Evolutionary conservation across 64 coral and sea anemone genomes (phyloP).

Genomic region (Anthopleura sola): DNA sequence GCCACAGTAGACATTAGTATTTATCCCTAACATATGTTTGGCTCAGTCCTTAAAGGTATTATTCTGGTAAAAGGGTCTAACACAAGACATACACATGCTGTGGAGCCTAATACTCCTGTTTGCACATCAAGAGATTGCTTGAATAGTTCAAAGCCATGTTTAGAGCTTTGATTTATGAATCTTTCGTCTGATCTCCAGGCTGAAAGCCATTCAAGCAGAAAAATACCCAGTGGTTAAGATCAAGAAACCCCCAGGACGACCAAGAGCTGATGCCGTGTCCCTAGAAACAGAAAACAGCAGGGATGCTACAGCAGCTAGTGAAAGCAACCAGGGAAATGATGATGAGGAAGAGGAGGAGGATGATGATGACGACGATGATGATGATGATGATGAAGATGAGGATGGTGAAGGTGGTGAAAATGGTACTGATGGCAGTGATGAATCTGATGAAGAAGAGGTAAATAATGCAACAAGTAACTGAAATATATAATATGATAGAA

Average conservation of each 20-base stretch:
- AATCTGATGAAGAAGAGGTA: slow-evolving; percentile 91
- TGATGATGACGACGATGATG: slow-evolving; percentile 94
- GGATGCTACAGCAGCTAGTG: slow-evolving; percentile 49
- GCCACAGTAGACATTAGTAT: no score
- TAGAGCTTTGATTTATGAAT: neutral
- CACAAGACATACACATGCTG: no score
- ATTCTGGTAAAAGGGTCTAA: no score
- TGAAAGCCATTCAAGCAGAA: slow-evolving; percentile 90
- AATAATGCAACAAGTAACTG: neutral
- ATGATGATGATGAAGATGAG: slow-evolving; percentile 93
- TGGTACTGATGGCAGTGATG: slow-evolving; percentile 77
- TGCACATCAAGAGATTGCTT: no score
- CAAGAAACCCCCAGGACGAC: slow-evolving; percentile 83
- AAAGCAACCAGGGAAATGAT: slow-evolving; percentile 75
- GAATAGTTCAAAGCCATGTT: no score
- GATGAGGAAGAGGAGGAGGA: slow-evolving; percentile 92
- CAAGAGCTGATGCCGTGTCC: slow-evolving; percentile 59
- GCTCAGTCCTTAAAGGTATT: no score
- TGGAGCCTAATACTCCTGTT: no score
- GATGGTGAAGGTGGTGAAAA: slow-evolving; percentile 71
- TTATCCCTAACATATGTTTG: no score
- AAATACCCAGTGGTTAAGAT: slow-evolving; percentile 95
- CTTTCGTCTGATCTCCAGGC: slow-evolving; percentile 19
- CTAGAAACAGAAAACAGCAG: slow-evolving; percentile 68
- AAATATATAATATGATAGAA: no score